Conservation (phyloP, 2,888 invertebrate species). For the Lumbricus terrestris region DNA sequence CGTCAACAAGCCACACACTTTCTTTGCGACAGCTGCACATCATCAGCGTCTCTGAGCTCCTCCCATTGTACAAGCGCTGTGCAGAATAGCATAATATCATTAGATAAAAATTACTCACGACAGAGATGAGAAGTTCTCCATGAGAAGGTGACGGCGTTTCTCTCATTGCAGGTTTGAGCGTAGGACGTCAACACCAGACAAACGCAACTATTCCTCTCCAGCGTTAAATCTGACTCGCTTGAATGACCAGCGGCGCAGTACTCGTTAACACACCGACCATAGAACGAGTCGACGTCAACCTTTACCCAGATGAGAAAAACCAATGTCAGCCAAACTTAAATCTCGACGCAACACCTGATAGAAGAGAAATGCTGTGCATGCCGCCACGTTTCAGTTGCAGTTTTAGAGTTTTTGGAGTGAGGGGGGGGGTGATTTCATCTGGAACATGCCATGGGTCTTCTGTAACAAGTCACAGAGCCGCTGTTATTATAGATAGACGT, state of each 20-base stretch:
- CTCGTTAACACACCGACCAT: constrained; percentile 27
- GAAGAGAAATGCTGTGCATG: too few relatives aligned
- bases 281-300: constrained; percentile 18
- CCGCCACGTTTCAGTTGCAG: too few relatives aligned
- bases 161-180: constrained; percentile 69
- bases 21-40: too few relatives aligned
- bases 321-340: not conserved
- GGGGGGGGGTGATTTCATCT: too few relatives aligned
- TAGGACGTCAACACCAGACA: constrained; percentile 71
- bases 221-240: not conserved
- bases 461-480: too few relatives aligned
- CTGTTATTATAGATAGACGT: too few relatives aligned
- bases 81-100: constrained; percentile 60
- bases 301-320: not conserved
- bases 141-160: constrained; percentile 62
- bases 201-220: constrained; percentile 63
- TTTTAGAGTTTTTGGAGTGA: too few relatives aligned
- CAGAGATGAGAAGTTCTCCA: constrained; percentile 80
- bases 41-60: too few relatives aligned
- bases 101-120: constrained; percentile 70
- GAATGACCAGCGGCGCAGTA: constrained; percentile 22
- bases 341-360: not conserved
- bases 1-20: not conserved
- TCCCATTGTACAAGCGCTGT: not conserved
- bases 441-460: too few relatives aligned